These are phyloP conservation scores for Limonius californicus DNA, from an alignment of 1,140 invertebrate species.

Conservation along the genomic window DNA sequence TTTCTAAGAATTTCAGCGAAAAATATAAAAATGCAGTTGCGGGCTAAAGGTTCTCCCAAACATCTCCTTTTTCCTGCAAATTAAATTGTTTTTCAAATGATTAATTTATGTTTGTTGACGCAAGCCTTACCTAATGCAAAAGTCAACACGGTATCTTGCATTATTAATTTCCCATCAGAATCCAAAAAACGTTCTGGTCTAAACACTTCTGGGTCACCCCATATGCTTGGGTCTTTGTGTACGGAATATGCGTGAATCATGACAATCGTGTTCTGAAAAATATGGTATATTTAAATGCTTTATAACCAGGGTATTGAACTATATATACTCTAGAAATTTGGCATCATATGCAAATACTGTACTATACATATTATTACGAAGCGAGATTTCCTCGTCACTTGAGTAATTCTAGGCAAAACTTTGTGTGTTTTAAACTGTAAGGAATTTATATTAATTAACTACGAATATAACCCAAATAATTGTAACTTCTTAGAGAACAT, in stretches of 20 bases:
- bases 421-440: too few species aligned
- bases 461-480: too few species aligned
- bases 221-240: constrained; percentile 62
- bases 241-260: constrained; percentile 64
- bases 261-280: constrained; percentile 60
- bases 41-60: constrained; percentile 58
- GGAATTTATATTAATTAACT: too few species aligned
- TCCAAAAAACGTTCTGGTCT: constrained; percentile 69
- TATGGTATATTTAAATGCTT: too few species aligned
- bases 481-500: too few species aligned
- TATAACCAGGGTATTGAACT: too few species aligned
- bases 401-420: too few species aligned
- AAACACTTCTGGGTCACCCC: constrained; percentile 67
- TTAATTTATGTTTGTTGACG: neutral
- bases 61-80: constrained; percentile 59
- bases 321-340: too few species aligned
- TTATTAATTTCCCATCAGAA: constrained; percentile 53
- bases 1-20: constrained; percentile 48
- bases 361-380: neutral
- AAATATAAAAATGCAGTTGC: constrained; percentile 54
- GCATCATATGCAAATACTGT: too few species aligned
- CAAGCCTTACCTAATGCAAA: constrained; percentile 64
- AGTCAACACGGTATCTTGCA: constrained; percentile 58
- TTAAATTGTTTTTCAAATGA: constrained; percentile 19
- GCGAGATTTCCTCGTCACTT: neutral